Base-by-base conservation (phyloP, 2,888 invertebrate genomes). In the Gasteruption jaculator region DNA sequence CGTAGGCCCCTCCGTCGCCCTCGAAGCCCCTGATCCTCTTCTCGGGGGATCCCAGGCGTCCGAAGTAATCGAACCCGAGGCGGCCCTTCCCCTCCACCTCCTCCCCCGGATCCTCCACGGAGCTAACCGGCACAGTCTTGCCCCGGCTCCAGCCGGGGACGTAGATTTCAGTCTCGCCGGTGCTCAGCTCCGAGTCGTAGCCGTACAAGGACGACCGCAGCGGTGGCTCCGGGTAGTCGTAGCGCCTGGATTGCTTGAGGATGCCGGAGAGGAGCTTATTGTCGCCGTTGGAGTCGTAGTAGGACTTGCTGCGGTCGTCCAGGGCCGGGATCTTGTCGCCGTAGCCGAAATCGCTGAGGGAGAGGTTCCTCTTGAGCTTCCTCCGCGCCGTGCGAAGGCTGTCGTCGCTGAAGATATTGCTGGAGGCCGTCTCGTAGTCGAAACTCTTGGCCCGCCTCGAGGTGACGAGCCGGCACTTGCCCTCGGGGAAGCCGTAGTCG, bases 171-270 rank as follows among this genome's bases (percentile, higher is more conserved):
- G 75, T 75, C 63, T 76, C 75, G 30, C 74, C 74, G 45, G 73
- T 72, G 52, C 76, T 77, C 22, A 72, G 69, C 41, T 75, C 75
- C 47, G 76, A 76, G 25, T 76, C 75, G 54, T 77, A 76, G n/a
- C 75, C 74, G 52, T 76, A 75, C 58, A 75, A 76, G 48, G 74
- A 67, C 25, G 56, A 56, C 49, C 29, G 47, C 47, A 19, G 46
- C 46, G 41, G 49, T 30, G 21, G 43, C 39, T 26, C 48, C 57
- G 11, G 54, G 50, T 38, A 57, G 54, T 36, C 41, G 53, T 37
- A 38, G 48, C 34, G 31, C 49, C 21, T 33, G 27, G 26, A 14
- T 8, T 27, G 6, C 10, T 46, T 36, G 25, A 52, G 33, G 10
- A 49, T 15, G 16, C 38, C 49, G 30, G 36, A 44, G 14, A 52